These are phyloP conservation scores for Rhinoptilus africanus DNA, from an alignment of 2,113 vertebrate genomes.

Conservation along the genomic window DNA sequence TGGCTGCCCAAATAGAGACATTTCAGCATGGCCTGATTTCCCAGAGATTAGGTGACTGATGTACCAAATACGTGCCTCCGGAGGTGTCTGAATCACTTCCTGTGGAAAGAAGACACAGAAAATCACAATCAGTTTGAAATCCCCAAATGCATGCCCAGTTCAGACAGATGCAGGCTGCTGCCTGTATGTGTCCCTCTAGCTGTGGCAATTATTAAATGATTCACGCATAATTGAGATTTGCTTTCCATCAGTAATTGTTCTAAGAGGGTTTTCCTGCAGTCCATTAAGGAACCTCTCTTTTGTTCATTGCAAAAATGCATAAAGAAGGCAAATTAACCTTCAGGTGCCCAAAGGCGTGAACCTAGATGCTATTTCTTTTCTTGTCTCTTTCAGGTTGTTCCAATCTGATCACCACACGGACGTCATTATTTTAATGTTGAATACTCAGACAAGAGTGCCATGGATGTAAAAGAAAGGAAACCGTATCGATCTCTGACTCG, in stretches of 20 bases:
- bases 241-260: background rate
- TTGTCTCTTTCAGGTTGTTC: constrained; percentile 70
- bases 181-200: background rate
- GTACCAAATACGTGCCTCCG: background rate
- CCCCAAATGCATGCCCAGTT: background rate
- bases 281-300: background rate
- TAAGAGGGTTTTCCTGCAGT: background rate
- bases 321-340: background rate
- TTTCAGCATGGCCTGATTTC: background rate
- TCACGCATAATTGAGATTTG: background rate
- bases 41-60: background rate
- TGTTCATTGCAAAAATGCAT: background rate
- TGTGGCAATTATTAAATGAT: background rate
- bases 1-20: background rate
- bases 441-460: constrained; percentile 77
- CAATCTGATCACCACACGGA: constrained; percentile 60
- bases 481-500: constrained; percentile 95
- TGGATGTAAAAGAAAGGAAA: constrained; percentile 97
- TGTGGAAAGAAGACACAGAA: background rate
- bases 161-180: background rate
- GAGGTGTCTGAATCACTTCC: constrained; percentile 37
- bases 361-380: background rate
- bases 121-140: background rate
- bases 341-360: background rate
- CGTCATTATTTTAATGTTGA: constrained; percentile 80